phyloP scores from a whole-genome alignment of 2,113 vertebrate genomes.

The Ctenomys sociabilis region DNA sequence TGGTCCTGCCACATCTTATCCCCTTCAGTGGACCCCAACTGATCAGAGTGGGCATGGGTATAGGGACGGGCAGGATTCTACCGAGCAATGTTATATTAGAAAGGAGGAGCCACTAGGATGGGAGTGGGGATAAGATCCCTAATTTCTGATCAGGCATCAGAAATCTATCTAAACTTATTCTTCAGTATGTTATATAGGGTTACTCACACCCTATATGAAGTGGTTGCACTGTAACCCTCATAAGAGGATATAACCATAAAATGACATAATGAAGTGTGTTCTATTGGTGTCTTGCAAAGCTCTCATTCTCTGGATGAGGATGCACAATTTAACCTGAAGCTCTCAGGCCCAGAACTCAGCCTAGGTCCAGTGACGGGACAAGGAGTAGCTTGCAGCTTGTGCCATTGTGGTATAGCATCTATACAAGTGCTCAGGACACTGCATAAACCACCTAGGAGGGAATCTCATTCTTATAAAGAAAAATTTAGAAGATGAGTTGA shows the following conservation, averaged over 20 bases:
- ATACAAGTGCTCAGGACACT: slow-evolving; percentile 53
- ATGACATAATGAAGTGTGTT: not conserved
- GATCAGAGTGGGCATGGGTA: not conserved
- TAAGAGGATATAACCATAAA: not conserved
- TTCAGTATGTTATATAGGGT: not conserved
- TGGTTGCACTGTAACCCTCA: not conserved
- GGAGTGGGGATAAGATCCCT: not conserved
- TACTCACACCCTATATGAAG: not conserved
- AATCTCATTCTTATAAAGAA: not conserved
- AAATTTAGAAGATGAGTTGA: not conserved
- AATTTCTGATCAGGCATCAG: not conserved
- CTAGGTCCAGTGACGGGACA: not conserved
- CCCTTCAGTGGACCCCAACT: not conserved
- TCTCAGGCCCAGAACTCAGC: not conserved
- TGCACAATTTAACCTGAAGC: not conserved
- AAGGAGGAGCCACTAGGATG: not conserved
- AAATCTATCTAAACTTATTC: not conserved
- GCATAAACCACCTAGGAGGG: not conserved
- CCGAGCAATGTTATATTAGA: not conserved
- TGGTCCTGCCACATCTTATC: not conserved
- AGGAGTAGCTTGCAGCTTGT: not conserved
- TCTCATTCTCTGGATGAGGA: not conserved
- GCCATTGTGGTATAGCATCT: not conserved
- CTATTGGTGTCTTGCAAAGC: slow-evolving; percentile 29
- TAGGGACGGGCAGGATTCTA: not conserved